Conservation (phyloP, 2,797 vertebrate species). For the Micromesistius poutassou region DNA sequence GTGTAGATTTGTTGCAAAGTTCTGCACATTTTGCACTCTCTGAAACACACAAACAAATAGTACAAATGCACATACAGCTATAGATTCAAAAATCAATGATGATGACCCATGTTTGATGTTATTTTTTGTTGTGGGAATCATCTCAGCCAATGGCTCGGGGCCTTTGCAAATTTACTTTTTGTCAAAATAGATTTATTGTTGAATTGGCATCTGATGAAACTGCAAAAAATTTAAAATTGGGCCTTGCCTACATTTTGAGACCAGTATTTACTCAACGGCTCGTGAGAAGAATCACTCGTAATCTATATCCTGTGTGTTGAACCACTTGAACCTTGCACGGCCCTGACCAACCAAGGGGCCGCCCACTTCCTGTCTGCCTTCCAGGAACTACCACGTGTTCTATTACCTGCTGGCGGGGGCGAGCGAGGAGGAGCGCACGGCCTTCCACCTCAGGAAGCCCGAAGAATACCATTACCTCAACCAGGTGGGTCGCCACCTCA, state of each 20-base stretch:
- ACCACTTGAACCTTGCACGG: neutral
- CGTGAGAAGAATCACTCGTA: neutral
- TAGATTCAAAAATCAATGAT: neutral
- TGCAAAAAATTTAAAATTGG: neutral
- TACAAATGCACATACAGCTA: neutral
- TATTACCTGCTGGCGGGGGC: conserved; percentile 98
- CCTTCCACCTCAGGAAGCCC: conserved; percentile 91
- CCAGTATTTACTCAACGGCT: neutral
- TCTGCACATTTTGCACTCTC: conserved; percentile 16
- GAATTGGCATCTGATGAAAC: neutral
- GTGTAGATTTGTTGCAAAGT: neutral
- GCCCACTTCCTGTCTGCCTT: neutral
- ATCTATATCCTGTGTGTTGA: neutral
- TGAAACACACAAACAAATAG: neutral
- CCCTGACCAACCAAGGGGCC: too few species aligned
- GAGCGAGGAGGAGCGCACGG: conserved; percentile 88
- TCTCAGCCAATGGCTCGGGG: neutral
- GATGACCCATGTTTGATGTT: neutral
- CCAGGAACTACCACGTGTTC: conserved; percentile 98
- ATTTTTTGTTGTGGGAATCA: neutral
- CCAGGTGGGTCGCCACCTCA: conserved; percentile 77
- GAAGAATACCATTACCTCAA: conserved; percentile 98
- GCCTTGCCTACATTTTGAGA: too few species aligned
- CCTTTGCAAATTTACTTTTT: neutral
- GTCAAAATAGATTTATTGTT: too few species aligned